Percentiles rank a stretch among this genome's conserved stretches.
Evolutionary conservation across 2,797 vertebrate genomes (phyloP).

Genomic region (Argentina silus): DNA sequence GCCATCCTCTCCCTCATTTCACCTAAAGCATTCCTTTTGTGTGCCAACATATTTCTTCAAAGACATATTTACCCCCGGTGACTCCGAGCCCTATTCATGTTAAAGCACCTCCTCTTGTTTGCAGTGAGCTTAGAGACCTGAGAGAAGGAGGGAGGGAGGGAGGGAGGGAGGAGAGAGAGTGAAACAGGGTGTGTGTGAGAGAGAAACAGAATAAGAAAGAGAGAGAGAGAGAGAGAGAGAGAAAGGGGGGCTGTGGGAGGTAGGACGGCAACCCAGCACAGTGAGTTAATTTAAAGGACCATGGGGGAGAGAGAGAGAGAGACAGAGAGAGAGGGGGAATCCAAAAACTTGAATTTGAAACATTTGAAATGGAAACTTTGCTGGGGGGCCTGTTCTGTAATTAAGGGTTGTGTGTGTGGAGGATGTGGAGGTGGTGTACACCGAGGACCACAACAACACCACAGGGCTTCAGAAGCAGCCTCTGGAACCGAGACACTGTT

Average conservation of each 20-base stretch:
- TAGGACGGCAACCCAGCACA: neutral
- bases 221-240: neutral
- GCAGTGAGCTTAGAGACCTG: neutral
- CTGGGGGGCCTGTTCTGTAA: conserved; percentile 60
- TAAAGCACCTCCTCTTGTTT: neutral
- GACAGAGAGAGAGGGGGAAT: conserved; percentile 4
- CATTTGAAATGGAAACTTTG: conserved; percentile 53
- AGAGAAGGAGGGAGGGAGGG: no score
- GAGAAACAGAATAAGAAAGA: no score
- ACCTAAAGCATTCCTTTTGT: conserved; percentile 21
- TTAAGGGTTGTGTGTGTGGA: conserved; percentile 54
- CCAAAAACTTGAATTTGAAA: conserved; percentile 46
- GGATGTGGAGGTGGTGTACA: conserved; percentile 17
- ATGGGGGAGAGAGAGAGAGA: no score
- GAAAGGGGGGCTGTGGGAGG: conserved; percentile 21
- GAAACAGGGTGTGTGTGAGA: no score
- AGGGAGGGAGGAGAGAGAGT: conserved; percentile 14
- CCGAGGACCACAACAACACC: neutral
- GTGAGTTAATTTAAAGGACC: neutral
- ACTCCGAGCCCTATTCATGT: conserved; percentile 26
- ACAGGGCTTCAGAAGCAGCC: conserved; percentile 18
- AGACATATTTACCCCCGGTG: conserved; percentile 22
- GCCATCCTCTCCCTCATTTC: conserved; percentile 22
- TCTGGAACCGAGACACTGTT: conserved; percentile 20
- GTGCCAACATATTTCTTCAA: neutral